Evolutionary conservation across 2,113 vertebrate genomes (phyloP).

Genomic region (Bucco capensis): DNA sequence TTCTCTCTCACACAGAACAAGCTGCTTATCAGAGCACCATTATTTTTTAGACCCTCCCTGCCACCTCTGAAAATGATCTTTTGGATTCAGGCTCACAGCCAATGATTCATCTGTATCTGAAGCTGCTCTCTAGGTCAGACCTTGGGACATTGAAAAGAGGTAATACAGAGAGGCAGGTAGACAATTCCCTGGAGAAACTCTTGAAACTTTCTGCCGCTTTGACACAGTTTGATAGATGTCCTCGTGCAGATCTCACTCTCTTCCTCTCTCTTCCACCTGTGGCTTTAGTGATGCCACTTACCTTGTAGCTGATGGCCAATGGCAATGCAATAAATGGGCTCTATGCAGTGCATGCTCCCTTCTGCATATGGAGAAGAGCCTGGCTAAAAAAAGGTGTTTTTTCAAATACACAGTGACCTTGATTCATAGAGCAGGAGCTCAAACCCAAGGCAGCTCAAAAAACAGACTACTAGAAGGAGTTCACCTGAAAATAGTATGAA

Average conservation of each 20-base stretch:
- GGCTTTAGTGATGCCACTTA: background rate
- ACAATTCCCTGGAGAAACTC: background rate
- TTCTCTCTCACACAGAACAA: background rate
- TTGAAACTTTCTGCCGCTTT: background rate
- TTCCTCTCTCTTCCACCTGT: background rate
- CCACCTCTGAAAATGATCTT: background rate
- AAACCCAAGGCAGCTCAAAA: background rate
- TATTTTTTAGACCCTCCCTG: background rate
- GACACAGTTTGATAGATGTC: background rate
- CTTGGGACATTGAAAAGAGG: background rate
- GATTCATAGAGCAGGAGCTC: background rate
- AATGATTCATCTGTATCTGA: background rate
- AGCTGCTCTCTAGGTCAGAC: background rate
- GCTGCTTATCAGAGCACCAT: background rate
- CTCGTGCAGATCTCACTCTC: background rate
- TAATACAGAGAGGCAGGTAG: background rate
- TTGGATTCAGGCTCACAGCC: background rate
- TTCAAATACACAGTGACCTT: background rate
- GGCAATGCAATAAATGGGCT: background rate
- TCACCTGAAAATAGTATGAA: background rate
- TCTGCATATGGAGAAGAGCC: background rate
- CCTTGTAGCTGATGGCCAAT: background rate
- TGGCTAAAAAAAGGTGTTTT: background rate
- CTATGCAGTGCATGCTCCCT: background rate
- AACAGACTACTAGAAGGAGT: background rate